A percentile compares a stretch with the other conserved stretches of the same genome.
Conservation (phyloP, 1,140 invertebrate genomes). For the Trichomalopsis sarcophagae region DNA sequence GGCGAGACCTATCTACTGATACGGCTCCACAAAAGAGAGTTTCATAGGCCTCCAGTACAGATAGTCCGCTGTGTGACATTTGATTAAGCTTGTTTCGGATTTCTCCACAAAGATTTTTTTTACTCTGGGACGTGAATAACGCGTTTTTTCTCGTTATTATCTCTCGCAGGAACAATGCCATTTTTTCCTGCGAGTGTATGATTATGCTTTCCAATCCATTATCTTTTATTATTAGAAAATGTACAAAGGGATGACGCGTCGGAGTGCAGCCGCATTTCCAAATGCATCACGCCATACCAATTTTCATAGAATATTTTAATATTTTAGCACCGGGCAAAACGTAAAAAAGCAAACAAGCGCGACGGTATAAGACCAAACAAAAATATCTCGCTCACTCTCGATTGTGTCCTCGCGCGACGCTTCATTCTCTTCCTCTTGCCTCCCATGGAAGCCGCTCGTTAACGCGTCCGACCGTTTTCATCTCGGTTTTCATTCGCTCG, state of each 20-base stretch:
- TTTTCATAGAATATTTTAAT: no score
- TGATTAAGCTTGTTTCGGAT: not conserved
- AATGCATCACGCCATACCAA: no score
- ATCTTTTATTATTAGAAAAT: not conserved
- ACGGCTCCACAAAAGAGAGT: conserved; percentile 2
- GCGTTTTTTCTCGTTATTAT: not conserved
- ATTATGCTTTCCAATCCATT: not conserved
- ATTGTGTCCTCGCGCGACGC: not conserved
- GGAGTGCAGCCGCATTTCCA: not conserved
- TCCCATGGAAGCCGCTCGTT: not conserved
- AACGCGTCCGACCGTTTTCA: conserved; percentile 3
- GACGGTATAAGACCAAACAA: not conserved
- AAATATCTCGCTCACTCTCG: conserved; percentile 3
- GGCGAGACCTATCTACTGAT: conserved; percentile 24
- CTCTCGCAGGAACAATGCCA: not conserved
- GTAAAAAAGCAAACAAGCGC: not conserved
- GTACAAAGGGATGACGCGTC: not conserved
- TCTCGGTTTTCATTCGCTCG: not conserved
- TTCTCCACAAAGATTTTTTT: no score
- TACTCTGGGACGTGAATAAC: not conserved
- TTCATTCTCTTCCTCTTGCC: not conserved
- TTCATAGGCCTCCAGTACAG: not conserved
- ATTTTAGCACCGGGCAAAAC: not conserved
- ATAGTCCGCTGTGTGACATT: not conserved
- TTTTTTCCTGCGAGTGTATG: not conserved